Evolutionary conservation across 1,140 invertebrate species (phyloP).

Genomic region (Pachyrhynchus sulphureomaculatus): DNA sequence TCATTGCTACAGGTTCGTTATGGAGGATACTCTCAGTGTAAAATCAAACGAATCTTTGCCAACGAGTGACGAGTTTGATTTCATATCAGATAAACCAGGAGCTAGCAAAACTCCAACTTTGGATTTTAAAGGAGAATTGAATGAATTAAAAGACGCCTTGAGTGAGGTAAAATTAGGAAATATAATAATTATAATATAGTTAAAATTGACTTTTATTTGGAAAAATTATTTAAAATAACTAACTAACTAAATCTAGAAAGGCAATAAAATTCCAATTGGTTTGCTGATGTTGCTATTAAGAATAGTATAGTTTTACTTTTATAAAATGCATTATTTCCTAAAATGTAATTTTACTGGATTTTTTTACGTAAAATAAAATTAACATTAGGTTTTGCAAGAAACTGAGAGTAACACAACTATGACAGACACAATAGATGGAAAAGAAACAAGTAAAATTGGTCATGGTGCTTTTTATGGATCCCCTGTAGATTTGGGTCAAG

Average conservation of each 20-base stretch:
- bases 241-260: no score
- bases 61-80: slow-evolving; percentile 83
- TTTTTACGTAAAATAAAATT: no score
- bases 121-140: slow-evolving; percentile 74
- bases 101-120: slow-evolving; percentile 64
- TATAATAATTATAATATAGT: no score
- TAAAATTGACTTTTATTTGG: no score
- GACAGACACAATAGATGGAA: slow-evolving; percentile 40
- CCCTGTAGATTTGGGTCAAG: slow-evolving; percentile 47
- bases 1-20: slow-evolving; percentile 46
- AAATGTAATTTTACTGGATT: no score
- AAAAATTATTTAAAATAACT: no score
- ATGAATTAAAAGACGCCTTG: slow-evolving; percentile 72
- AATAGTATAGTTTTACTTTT: no score
- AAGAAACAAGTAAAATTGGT: slow-evolving; percentile 45
- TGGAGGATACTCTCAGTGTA: slow-evolving; percentile 77
- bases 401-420: slow-evolving; percentile 40
- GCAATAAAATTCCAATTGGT: no score
- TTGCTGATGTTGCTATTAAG: no score
- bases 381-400: slow-evolving; percentile 59
- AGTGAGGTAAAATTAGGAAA: slow-evolving; percentile 55
- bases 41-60: slow-evolving; percentile 80
- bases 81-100: slow-evolving; percentile 65
- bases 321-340: no score
- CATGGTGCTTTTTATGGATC: slow-evolving; percentile 56